Percentiles rank a stretch among this genome's conserved stretches.
phyloP scores from a whole-genome alignment of 2,113 vertebrate species.

The Oreotrochilus melanogaster region DNA sequence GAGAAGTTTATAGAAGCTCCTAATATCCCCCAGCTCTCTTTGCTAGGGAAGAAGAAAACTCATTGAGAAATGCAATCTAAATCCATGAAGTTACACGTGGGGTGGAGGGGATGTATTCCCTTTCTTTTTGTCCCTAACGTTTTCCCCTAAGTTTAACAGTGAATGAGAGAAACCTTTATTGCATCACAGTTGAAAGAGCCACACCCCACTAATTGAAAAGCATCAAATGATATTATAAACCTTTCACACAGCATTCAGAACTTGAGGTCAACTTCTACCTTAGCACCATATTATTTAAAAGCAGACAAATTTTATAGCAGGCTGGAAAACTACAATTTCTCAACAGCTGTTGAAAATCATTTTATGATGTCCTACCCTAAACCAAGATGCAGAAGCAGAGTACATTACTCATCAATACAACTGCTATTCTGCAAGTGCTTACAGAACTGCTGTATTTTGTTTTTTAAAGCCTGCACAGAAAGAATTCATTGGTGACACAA shows the following conservation, averaged over 20 bases:
- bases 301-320: background rate
- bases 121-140: background rate
- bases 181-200: background rate
- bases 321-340: constrained; percentile 42
- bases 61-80: background rate
- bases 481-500: background rate
- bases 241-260: background rate
- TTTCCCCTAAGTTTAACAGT: background rate
- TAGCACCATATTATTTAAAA: background rate
- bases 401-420: background rate
- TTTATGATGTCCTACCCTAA: constrained; percentile 5
- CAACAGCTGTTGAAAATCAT: constrained; percentile 8
- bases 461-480: background rate
- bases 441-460: too few relatives aligned
- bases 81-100: background rate
- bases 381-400: background rate
- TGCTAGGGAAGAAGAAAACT: background rate
- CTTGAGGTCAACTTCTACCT: background rate
- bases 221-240: background rate
- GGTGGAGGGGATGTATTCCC: background rate
- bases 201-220: background rate
- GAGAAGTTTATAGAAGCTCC: background rate
- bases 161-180: constrained; percentile 3
- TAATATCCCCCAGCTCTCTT: background rate
- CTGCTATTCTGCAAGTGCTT: background rate